Conservation (phyloP, 2,888 invertebrate species). For the Vanessa cardui region DNA sequence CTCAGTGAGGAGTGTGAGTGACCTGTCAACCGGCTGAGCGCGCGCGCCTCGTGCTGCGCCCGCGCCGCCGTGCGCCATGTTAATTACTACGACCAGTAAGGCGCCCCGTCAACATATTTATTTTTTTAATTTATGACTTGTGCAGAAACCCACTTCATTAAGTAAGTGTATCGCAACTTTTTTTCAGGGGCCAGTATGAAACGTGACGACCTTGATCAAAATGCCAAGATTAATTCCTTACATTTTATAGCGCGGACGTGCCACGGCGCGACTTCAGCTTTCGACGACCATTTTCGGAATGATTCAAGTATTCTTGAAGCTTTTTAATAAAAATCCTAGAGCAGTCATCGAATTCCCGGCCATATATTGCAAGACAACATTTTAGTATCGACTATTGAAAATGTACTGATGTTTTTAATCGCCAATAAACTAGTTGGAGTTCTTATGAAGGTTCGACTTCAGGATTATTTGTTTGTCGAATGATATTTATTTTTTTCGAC, state of each 20-base stretch:
- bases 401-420: conserved; percentile 58
- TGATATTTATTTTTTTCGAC: neutral
- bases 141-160: conserved; percentile 64
- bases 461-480: conserved; percentile 16
- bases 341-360: conserved; percentile 67
- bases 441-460: conserved; percentile 46
- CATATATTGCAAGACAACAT: conserved; percentile 75
- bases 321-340: conserved; percentile 71
- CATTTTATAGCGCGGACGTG: conserved; percentile 64
- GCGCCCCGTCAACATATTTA: conserved; percentile 71
- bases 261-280: conserved; percentile 62
- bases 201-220: conserved; percentile 62
- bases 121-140: conserved; percentile 68
- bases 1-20: conserved; percentile 63
- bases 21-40: conserved; percentile 57
- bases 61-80: conserved; percentile 64
- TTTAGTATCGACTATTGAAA: conserved; percentile 61
- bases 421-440: conserved; percentile 62
- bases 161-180: conserved; percentile 57
- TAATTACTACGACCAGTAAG: conserved; percentile 79
- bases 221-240: conserved; percentile 71
- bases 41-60: conserved; percentile 53
- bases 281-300: conserved; percentile 72
- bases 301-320: conserved; percentile 63
- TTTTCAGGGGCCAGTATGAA: conserved; percentile 51